phyloP scores from a whole-genome alignment of 2,113 vertebrate genomes.

The Hirundichthys speculiger region DNA sequence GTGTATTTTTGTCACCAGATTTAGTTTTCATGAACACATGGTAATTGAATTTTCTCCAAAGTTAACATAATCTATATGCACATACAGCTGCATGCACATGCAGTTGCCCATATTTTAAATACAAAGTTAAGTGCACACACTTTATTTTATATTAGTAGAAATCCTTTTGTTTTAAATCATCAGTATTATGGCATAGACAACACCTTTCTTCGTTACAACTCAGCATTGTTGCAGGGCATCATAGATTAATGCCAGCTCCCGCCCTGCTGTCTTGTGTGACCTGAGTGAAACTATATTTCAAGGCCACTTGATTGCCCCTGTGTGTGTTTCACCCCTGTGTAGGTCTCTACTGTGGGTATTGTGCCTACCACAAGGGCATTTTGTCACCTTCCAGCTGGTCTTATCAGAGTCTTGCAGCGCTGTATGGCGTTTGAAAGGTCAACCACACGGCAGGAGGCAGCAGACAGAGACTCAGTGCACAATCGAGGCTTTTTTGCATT shows the following conservation, averaged over 20 bases:
- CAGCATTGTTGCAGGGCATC: constrained; percentile 4
- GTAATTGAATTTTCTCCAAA: no score
- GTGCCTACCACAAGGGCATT: constrained; percentile 58
- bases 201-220: constrained; percentile 11
- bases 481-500: constrained; percentile 42
- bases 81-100: not conserved
- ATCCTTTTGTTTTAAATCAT: not conserved
- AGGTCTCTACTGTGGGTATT: constrained; percentile 38
- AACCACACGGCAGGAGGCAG: constrained; percentile 75
- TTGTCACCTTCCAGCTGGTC: constrained; percentile 69
- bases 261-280: constrained; percentile 45
- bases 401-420: constrained; percentile 69
- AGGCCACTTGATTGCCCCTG: constrained; percentile 46
- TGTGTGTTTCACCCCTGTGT: constrained; percentile 41
- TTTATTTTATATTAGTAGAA: no score
- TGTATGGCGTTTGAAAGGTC: constrained; percentile 72
- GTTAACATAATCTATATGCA: no score
- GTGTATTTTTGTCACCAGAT: no score
- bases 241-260: constrained; percentile 6
- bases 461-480: constrained; percentile 48
- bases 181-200: not conserved
- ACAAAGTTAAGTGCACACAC: no score
- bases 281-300: constrained; percentile 46
- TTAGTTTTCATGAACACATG: no score
- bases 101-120: not conserved